Conservation (phyloP, 2,113 vertebrate species). For the Phycodurus eques region DNA sequence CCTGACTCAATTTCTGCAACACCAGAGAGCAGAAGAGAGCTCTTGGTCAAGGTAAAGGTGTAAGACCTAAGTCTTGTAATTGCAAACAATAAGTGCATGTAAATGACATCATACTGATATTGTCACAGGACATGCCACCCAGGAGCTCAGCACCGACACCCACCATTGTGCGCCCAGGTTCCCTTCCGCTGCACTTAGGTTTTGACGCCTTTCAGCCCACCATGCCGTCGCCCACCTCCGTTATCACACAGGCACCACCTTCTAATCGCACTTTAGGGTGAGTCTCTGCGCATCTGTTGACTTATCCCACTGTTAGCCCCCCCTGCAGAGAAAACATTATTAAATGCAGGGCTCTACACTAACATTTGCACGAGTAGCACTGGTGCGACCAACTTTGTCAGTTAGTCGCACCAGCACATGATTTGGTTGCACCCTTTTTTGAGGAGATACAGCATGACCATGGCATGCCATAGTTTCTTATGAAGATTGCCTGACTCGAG, state of each 20-base stretch:
- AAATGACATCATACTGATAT: neutral
- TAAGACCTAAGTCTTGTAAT: conserved; percentile 22
- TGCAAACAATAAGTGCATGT: neutral
- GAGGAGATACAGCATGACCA: no score
- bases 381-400: no score
- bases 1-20: conserved; percentile 76
- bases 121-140: conserved; percentile 71
- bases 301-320: neutral
- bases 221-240: conserved; percentile 93
- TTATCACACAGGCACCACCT: conserved; percentile 95
- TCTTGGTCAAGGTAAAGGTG: conserved; percentile 56
- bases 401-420: no score
- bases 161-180: conserved; percentile 91
- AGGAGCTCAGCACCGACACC: conserved; percentile 88
- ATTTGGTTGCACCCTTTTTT: no score
- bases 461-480: no score
- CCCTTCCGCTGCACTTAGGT: conserved; percentile 87
- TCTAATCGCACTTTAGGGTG: conserved; percentile 90
- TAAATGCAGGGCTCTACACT: neutral
- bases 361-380: no score
- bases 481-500: no score
- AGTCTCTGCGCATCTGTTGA: conserved; percentile 53
- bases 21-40: conserved; percentile 63
- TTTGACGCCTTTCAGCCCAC: conserved; percentile 90
- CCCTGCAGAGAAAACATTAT: neutral